Conservation (phyloP, 1,140 invertebrate genomes). For the Glomeris maerens region DNA sequence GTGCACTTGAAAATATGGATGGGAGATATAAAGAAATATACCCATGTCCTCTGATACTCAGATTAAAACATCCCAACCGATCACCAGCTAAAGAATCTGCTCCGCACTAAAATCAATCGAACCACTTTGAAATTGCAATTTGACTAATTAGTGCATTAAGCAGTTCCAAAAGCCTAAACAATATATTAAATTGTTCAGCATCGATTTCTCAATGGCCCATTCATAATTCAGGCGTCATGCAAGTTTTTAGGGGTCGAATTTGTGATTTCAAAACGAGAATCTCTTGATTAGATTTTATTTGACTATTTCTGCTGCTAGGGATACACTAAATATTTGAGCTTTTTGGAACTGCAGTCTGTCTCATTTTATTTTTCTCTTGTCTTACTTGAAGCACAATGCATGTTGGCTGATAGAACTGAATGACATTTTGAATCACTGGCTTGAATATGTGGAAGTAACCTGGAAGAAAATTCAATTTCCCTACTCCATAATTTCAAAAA, state of each 20-base stretch:
- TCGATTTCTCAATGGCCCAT: no score
- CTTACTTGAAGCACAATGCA: constrained; percentile 81
- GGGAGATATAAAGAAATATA: constrained; percentile 24
- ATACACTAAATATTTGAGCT: no score
- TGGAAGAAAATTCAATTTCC: constrained; percentile 16
- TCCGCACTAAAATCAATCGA: no score
- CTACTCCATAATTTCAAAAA: neutral
- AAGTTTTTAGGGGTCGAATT: no score
- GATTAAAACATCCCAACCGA: constrained; percentile 73
- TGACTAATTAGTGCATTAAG: neutral
- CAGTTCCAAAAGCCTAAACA: neutral
- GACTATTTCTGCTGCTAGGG: no score
- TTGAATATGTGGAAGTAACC: constrained; percentile 82
- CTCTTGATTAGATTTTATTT: no score
- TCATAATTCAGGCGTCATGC: no score
- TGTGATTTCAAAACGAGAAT: no score
- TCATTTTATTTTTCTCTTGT: no score
- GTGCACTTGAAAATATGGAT: neutral
- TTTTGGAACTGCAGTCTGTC: no score
- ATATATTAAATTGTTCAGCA: neutral
- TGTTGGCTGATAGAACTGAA: constrained; percentile 92
- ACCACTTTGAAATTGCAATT: constrained; percentile 3
- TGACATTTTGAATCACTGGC: constrained; percentile 79
- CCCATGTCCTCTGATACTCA: constrained; percentile 79
- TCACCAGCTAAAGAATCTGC: constrained; percentile 95